Evolutionary conservation across 2,113 vertebrate genomes (phyloP).

Genomic region (Plecturocebus donacophilus): DNA sequence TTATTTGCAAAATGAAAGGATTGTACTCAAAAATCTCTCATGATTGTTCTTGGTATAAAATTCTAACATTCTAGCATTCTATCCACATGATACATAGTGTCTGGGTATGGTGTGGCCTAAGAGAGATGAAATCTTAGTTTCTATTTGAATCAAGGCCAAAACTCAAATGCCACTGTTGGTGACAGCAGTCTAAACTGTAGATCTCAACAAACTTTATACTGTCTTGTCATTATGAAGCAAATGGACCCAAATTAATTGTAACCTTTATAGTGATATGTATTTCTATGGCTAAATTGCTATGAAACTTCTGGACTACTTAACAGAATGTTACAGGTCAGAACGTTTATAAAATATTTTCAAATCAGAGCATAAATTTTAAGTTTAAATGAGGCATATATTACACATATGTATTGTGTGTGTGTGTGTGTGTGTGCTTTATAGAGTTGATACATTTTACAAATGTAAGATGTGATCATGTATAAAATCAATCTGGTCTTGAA

Average conservation of each 20-base stretch:
- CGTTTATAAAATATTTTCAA: constrained; percentile 39
- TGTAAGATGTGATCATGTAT: background rate
- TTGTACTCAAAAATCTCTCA: background rate
- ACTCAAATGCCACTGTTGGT: constrained; percentile 30
- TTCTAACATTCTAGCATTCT: background rate
- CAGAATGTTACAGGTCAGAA: constrained; percentile 1
- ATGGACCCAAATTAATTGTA: constrained; percentile 11
- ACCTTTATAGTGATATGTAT: background rate
- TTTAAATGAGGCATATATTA: background rate
- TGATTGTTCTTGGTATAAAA: background rate
- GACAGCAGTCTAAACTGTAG: constrained; percentile 2
- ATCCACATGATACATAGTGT: background rate
- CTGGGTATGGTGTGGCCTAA: background rate
- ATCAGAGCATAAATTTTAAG: constrained; percentile 24
- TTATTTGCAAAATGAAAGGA: constrained; percentile 3
- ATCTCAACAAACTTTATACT: constrained; percentile 4
- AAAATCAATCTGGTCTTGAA: constrained; percentile 6
- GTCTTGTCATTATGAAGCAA: constrained; percentile 14
- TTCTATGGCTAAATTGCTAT: constrained; percentile 12
- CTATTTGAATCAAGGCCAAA: constrained; percentile 1
- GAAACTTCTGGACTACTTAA: constrained; percentile 22
- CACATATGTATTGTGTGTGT: background rate
- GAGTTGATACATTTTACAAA: constrained; percentile 29
- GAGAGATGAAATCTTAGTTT: background rate
- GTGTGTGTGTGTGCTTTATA: background rate